A percentile compares a stretch with the other conserved stretches of the same genome.
These are phyloP conservation scores for Natrix natrix DNA, from an alignment of 2,797 vertebrate species.

Conservation along the genomic window DNA sequence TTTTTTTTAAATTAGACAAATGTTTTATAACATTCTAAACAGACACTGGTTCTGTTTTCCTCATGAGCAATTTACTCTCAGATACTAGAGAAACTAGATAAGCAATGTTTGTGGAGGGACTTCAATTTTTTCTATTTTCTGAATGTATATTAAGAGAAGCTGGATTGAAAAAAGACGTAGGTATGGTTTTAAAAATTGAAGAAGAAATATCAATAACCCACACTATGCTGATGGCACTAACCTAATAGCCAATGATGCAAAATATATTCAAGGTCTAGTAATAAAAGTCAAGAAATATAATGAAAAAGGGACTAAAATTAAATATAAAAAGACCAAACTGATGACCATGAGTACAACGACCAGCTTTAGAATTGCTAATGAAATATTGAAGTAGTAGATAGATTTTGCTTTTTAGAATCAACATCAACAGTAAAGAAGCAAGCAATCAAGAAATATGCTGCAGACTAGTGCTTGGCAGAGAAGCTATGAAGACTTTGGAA, in stretches of 20 bases:
- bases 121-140: background rate
- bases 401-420: background rate
- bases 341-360: background rate
- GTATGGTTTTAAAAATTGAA: background rate
- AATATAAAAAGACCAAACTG: background rate
- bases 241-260: background rate
- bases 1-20: background rate
- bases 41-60: background rate
- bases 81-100: background rate
- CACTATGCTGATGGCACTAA: background rate
- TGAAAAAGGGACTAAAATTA: background rate
- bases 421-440: background rate
- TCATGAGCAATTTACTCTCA: background rate
- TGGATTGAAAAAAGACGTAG: background rate
- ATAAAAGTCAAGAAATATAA: background rate
- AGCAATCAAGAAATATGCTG: background rate
- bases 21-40: background rate
- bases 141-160: background rate
- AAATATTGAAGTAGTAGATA: background rate
- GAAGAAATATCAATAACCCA: background rate
- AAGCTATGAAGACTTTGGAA: background rate
- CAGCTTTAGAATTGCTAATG: background rate
- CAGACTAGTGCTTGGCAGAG: background rate
- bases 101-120: background rate
- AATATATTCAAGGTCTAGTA: background rate